Base-by-base conservation (phyloP, 2,113 vertebrate species). In the Oryzias celebensis region DNA sequence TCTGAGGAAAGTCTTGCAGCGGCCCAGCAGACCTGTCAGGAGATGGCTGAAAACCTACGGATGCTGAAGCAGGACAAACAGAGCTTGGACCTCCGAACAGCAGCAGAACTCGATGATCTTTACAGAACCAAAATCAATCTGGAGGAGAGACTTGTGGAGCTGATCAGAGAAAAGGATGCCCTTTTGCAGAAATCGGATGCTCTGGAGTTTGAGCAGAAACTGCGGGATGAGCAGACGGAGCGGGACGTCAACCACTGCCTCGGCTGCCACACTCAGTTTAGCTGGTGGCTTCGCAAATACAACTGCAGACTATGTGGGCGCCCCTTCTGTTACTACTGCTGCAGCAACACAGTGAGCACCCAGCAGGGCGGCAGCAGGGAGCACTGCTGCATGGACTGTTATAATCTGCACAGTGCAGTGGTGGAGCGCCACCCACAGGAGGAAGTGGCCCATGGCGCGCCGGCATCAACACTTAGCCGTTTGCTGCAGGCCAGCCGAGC, bases 131-230 rank as follows among this genome's bases (percentile, higher is more conserved):
- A 97, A 83, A 93, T 93, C 57, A 95, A 96, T 86, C 88, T 98
- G 51, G 96, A 98, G 78, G 96, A 98, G 66, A 89, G 95, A 51
- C 91, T 98, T 53, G 94, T 98, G 10, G 94, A 98, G 78, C 93
- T 98, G 49, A 95, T 98, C 87, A 95, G 97, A 89, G 96, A 99
- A 77, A 99, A 98, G 73, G 97, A 98, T 77, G 94, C 91, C 3
- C 91, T 99, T 49, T 98, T 96, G 97, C 95, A 99, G 78, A 98
- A 98, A 78, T 94, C 94, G 0, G 96, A 99, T 26, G 95, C 96
- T 16, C 85, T 99, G 82, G 96, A 98, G 86, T 98, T 97, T 84
- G 94, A 97, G 73, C 96, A 98, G 91, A 98, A 97, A 79, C 91
- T 94, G 48, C 92, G 90, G 14, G 92, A 93, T 0, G 95, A 94